These are phyloP conservation scores for Lamellibrachia columna DNA, from an alignment of 2,888 invertebrate species.

Conservation along the genomic window DNA sequence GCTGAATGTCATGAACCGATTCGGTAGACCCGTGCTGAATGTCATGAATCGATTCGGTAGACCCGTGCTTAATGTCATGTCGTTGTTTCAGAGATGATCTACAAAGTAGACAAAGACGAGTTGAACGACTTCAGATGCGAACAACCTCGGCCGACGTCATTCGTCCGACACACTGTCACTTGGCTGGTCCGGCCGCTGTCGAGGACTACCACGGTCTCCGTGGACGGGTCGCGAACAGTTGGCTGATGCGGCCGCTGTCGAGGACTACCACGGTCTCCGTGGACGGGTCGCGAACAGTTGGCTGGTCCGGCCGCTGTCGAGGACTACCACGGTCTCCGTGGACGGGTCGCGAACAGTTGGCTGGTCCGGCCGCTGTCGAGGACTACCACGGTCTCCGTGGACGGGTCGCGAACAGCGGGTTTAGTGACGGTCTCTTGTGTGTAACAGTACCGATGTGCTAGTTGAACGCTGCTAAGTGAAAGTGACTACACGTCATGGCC, in stretches of 20 bases:
- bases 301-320: not conserved
- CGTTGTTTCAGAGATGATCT: not conserved
- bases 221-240: not conserved
- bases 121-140: not conserved
- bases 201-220: not conserved
- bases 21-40: not conserved
- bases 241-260: not conserved
- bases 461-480: not conserved
- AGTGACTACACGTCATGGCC: not conserved
- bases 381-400: not conserved
- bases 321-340: not conserved
- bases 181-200: not conserved
- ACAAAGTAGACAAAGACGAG: not conserved
- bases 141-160: not conserved
- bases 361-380: too few species aligned
- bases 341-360: too few species aligned
- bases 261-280: not conserved
- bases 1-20: too few species aligned
- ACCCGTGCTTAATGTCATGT: not conserved
- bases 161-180: not conserved
- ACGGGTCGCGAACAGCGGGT: not conserved
- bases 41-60: not conserved
- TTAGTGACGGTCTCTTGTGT: not conserved
- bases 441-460: not conserved
- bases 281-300: too few species aligned